Conservation (phyloP, 2,113 vertebrate species). For the Periophthalmus modestus region DNA sequence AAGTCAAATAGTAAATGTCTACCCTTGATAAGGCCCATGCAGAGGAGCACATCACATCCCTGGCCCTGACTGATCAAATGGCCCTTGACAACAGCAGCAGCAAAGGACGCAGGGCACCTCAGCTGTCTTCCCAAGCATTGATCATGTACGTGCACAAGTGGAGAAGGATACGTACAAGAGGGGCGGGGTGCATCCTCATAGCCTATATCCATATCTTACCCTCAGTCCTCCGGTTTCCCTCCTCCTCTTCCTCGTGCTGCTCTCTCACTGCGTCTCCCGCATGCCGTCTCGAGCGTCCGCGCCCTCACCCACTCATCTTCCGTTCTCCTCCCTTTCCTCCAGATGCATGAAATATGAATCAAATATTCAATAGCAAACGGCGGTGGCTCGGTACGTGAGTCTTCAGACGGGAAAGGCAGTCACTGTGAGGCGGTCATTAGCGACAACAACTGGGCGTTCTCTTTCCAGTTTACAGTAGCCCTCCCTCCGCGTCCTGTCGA, state of each 20-base stretch:
- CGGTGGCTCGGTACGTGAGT: constrained; percentile 25
- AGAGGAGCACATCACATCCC: constrained; percentile 37
- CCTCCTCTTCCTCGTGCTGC: constrained; percentile 58
- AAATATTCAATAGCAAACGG: constrained; percentile 12
- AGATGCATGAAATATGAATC: constrained; percentile 53
- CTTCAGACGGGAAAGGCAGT: constrained; percentile 21
- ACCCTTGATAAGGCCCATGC: constrained; percentile 12
- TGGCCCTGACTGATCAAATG: constrained; percentile 49
- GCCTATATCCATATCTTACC: constrained; percentile 72
- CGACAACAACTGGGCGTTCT: constrained; percentile 66
- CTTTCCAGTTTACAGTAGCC: constrained; percentile 43
- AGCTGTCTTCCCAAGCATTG: constrained; percentile 24
- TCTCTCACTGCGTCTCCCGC: constrained; percentile 73
- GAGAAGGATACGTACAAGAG: constrained; percentile 23
- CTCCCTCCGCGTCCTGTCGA: constrained; percentile 61
- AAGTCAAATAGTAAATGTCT: neutral
- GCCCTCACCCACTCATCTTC: constrained; percentile 57
- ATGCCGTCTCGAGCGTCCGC: constrained; percentile 62
- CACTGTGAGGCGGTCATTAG: constrained; percentile 47
- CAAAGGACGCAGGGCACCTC: constrained; percentile 29
- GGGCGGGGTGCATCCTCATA: constrained; percentile 59
- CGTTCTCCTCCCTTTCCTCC: constrained; percentile 35
- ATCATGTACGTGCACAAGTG: constrained; percentile 41
- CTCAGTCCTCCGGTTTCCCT: constrained; percentile 68
- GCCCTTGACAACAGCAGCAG: constrained; percentile 41